phyloP scores from a whole-genome alignment of 2,888 invertebrate genomes.

The Tachina lurida region DNA sequence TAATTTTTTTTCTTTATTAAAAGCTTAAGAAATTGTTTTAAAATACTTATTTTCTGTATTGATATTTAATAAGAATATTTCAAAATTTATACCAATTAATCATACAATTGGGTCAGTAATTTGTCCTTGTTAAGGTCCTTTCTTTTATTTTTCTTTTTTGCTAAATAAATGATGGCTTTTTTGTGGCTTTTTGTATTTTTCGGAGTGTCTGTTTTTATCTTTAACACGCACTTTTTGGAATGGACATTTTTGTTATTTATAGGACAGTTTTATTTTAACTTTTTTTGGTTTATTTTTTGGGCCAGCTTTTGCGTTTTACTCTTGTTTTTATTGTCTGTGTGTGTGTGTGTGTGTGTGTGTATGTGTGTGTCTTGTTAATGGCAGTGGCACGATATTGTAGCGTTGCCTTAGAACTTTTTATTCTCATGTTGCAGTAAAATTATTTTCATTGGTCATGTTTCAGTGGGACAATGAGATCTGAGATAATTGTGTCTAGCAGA shows the following conservation, averaged over 20 bases:
- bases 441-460: constrained; percentile 23
- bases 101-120: constrained; percentile 51
- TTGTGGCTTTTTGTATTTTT: background rate
- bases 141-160: no score
- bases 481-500: constrained; percentile 28
- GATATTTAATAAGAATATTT: constrained; percentile 48
- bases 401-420: background rate
- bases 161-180: constrained; percentile 29
- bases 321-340: background rate
- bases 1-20: background rate
- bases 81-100: constrained; percentile 64
- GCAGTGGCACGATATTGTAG: background rate
- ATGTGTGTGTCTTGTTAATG: background rate
- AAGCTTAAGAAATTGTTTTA: background rate
- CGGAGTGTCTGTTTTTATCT: constrained; percentile 32
- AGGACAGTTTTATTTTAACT: constrained; percentile 15
- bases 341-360: background rate
- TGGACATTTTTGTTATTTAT: constrained; percentile 50
- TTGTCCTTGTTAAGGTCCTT: background rate
- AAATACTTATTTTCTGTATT: constrained; percentile 21
- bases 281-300: background rate
- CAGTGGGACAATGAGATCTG: constrained; percentile 27
- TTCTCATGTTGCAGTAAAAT: constrained; percentile 25
- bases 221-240: constrained; percentile 57
- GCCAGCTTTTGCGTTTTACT: background rate